Evolutionary conservation across 2,113 vertebrate genomes (phyloP).

Genomic region (Heliornis fulica): DNA sequence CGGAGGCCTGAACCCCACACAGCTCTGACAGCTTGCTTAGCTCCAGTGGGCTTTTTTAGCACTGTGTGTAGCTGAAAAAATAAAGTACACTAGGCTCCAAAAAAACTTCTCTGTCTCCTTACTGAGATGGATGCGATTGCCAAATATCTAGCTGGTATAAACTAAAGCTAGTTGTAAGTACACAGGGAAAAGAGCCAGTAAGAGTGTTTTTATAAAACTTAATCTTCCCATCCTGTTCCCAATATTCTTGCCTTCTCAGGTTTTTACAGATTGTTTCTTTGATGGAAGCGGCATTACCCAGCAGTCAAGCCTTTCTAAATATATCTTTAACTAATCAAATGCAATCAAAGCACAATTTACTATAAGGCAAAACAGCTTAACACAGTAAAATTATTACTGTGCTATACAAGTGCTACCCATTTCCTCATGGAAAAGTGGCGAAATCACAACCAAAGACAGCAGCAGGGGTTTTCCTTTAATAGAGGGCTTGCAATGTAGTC

Average conservation of each 20-base stretch:
- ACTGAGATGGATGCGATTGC: accelerated
- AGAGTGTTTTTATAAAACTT: background rate
- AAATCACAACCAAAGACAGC: background rate
- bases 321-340: conserved; percentile 12
- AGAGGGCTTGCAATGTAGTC: background rate
- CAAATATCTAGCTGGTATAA: background rate
- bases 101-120: background rate
- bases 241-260: background rate
- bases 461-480: background rate
- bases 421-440: background rate
- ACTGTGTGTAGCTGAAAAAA: background rate
- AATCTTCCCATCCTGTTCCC: background rate
- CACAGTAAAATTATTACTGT: background rate
- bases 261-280: background rate
- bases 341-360: conserved; percentile 17
- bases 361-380: conserved; percentile 20
- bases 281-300: background rate
- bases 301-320: background rate
- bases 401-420: background rate
- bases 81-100: background rate
- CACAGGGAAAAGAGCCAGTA: background rate
- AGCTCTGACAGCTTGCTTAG: background rate
- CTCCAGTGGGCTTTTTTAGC: background rate
- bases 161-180: background rate
- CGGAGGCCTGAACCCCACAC: background rate